phyloP scores from a whole-genome alignment of 2,797 vertebrate genomes.

The Luscinia megarhynchos region DNA sequence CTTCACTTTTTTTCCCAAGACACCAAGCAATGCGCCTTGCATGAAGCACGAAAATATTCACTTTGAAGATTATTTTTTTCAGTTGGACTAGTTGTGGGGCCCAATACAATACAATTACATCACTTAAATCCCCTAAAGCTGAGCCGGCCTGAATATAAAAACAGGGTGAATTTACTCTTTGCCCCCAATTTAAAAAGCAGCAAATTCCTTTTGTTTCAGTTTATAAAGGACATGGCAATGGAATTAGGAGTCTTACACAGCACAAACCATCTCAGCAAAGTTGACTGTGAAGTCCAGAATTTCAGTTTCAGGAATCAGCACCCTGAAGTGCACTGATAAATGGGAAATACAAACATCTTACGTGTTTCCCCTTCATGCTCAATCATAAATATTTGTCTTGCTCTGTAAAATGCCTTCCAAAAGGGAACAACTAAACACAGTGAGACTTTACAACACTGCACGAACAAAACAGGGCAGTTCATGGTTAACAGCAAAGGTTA shows the following conservation, averaged over 20 bases:
- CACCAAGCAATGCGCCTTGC: constrained; percentile 43
- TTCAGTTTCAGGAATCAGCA: constrained; percentile 25
- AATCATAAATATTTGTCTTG: not conserved
- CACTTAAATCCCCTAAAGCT: constrained; percentile 72
- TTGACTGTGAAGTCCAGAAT: constrained; percentile 19
- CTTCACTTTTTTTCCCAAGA: constrained; percentile 39
- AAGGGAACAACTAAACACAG: not conserved
- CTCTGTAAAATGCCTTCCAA: not conserved
- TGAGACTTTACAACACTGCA: not conserved
- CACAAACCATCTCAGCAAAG: constrained; percentile 60
- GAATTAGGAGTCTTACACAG: constrained; percentile 37
- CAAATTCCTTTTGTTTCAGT: constrained; percentile 67
- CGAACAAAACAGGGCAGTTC: not conserved
- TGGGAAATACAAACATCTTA: not conserved
- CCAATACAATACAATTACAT: constrained; percentile 65
- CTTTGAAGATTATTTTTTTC: constrained; percentile 74
- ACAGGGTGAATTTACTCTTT: constrained; percentile 70
- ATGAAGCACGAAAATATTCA: constrained; percentile 61
- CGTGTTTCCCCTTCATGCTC: not conserved
- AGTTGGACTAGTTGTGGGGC: constrained; percentile 55
- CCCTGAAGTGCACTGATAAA: constrained; percentile 45
- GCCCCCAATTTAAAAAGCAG: constrained; percentile 71
- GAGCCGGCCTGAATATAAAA: constrained; percentile 69
- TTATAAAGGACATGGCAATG: constrained; percentile 42
- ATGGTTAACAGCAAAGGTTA: not conserved